Evolutionary conservation across 2,113 vertebrate species (phyloP).

Genomic region (Holacanthus passer): DNA sequence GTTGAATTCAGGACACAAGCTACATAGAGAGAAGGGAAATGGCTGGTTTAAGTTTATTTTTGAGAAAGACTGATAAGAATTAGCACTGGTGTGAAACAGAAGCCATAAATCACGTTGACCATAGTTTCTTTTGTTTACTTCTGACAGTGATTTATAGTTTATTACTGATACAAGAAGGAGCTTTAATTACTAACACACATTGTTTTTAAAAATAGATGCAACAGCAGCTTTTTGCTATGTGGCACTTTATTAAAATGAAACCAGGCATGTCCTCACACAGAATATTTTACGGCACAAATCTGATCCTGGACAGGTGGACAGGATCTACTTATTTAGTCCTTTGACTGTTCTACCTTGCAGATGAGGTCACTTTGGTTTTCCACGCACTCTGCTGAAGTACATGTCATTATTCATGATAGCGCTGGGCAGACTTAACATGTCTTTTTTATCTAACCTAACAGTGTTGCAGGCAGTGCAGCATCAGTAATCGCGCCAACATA

Average conservation of each 20-base stretch:
- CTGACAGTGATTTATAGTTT: conserved; percentile 42
- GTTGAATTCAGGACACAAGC: no score
- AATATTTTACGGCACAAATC: not conserved
- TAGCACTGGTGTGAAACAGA: not conserved
- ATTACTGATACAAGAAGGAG: not conserved
- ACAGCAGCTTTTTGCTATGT: not conserved
- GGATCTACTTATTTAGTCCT: not conserved
- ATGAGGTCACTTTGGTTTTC: conserved; percentile 51
- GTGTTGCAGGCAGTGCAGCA: conserved; percentile 27
- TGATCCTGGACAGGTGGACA: not conserved
- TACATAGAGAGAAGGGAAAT: not conserved
- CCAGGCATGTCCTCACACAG: not conserved
- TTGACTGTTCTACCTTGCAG: conserved; percentile 2
- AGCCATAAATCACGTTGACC: conserved; percentile 26
- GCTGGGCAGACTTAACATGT: conserved; percentile 15
- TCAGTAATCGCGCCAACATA: conserved; percentile 45
- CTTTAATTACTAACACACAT: not conserved
- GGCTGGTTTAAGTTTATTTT: not conserved
- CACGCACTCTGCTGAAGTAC: not conserved
- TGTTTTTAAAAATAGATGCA: not conserved
- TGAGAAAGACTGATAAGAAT: not conserved
- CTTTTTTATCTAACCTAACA: conserved; percentile 43
- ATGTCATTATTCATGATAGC: conserved; percentile 36
- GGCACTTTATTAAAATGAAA: not conserved
- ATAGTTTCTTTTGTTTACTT: conserved; percentile 5